Base-by-base conservation (phyloP, 2,797 vertebrate species). In the Megalops cyprinoides region DNA sequence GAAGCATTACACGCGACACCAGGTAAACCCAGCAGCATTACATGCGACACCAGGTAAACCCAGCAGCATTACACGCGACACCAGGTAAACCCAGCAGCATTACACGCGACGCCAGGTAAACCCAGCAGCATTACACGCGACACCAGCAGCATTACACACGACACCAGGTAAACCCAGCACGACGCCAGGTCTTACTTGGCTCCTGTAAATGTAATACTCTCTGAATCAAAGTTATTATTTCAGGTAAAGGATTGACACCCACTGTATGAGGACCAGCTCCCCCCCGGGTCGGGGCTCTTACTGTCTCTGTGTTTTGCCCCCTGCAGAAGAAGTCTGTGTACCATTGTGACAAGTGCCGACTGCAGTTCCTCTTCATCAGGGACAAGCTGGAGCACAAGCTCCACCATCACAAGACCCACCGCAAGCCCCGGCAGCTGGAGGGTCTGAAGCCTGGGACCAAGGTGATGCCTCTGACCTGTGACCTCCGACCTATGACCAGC, bases 381-480 rank as follows among this genome's bases (percentile, higher is more conserved):
- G 96, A 98, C 48, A 96, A 94, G 51, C 87, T 92, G 0, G 94
- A 97, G 14, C 98, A 99, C 89, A 94, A 94, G 67, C 80, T 87
- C 28, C 89, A 93, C 76, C 93, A 96, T 79, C 98, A 99, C 89
- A 93, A 93, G 80, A 99, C 97, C 0, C 96, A 96, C 91, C 86
- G 96, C 56, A 97, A 92, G 74, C 97, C 98, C 14, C 90, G 93
- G 3, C 96, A 98, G 31, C 91, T 99, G 1, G 92, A 94, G 12
- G 96, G 97, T 12, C 91, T 99, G 79, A 96, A 93, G 71, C 94
- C 97, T 10, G 97, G 98, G 60, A 99, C 98, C 75, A 98, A 94
- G 96, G 98, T 98, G 87, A 79, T 49, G 1, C 42, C 39, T 4
- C 0, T 39, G 6, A n/a, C 44, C 10, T 31, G 9, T 56, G 34